Percentiles rank a stretch among this genome's conserved stretches.
These are phyloP conservation scores for Acanthurus leucopareius DNA, from an alignment of 2,797 vertebrate species.

Conservation along the genomic window DNA sequence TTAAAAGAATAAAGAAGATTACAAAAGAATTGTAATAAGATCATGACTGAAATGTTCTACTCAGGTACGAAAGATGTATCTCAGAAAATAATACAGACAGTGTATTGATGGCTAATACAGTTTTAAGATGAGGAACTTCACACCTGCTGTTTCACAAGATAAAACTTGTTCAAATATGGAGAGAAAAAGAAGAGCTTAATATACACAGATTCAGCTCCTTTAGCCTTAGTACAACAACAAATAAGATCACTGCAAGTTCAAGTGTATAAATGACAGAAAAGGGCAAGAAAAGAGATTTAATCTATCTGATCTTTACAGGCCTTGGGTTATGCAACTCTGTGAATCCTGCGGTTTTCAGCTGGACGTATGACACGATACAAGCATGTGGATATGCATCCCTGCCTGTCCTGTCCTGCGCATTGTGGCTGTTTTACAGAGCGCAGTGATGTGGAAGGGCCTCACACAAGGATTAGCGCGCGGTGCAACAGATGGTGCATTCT, in stretches of 20 bases:
- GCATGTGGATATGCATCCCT: slow-evolving; percentile 52
- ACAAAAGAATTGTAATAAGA: not conserved
- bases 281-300: slow-evolving; percentile 10
- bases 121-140: not conserved
- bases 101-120: not conserved
- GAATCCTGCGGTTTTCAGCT: slow-evolving; percentile 34
- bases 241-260: not conserved
- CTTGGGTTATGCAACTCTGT: slow-evolving; percentile 60
- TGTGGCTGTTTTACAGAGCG: slow-evolving; percentile 46
- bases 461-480: slow-evolving; percentile 81
- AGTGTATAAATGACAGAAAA: slow-evolving; percentile 1
- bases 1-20: not conserved
- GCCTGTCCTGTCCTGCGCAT: slow-evolving; percentile 33
- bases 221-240: no score
- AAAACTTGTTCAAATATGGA: not conserved
- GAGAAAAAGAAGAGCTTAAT: not conserved
- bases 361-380: slow-evolving; percentile 51
- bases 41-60: not conserved
- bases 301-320: slow-evolving; percentile 38
- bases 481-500: slow-evolving; percentile 84
- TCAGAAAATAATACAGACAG: not conserved
- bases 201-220: not conserved
- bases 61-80: not conserved
- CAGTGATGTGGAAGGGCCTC: slow-evolving; percentile 78
- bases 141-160: not conserved